Evolutionary conservation across 2,113 vertebrate genomes (phyloP).

Genomic region (Tursiops truncatus): DNA sequence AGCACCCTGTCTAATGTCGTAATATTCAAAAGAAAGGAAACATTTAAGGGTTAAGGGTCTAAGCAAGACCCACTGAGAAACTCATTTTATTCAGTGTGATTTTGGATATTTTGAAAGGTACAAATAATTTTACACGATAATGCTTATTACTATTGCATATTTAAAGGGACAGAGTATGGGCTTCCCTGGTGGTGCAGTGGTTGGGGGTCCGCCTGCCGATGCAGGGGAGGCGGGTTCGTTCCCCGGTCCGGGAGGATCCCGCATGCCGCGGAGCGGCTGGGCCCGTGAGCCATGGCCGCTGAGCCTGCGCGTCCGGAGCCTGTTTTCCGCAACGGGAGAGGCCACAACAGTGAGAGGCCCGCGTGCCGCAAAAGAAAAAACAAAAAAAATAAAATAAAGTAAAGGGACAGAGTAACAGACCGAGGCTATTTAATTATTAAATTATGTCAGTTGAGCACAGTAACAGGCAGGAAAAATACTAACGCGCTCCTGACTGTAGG

Average conservation of each 20-base stretch:
- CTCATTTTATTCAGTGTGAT: neutral
- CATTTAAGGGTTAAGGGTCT: neutral
- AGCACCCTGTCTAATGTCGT: neutral
- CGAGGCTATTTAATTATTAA: neutral
- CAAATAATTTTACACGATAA: neutral
- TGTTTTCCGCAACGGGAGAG: too few species aligned
- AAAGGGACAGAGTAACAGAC: neutral
- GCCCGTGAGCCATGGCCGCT: too few species aligned
- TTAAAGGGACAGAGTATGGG: neutral
- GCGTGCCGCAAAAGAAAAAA: too few species aligned
- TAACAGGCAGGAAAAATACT: neutral
- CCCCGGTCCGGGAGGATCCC: too few species aligned
- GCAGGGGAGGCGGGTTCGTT: too few species aligned
- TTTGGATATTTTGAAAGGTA: neutral
- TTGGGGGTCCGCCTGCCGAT: too few species aligned
- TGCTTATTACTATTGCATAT: neutral
- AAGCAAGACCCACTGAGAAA: neutral
- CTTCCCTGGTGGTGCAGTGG: too few species aligned
- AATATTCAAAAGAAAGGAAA: slow-evolving; percentile 13
- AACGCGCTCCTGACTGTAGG: neutral
- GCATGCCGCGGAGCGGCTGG: too few species aligned
- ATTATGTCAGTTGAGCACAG: neutral
- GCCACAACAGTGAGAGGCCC: too few species aligned
- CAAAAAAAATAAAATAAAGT: too few species aligned
- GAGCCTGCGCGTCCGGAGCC: too few species aligned